Evolutionary conservation across 2,888 invertebrate genomes (phyloP).

Genomic region (Saturnia japonica): DNA sequence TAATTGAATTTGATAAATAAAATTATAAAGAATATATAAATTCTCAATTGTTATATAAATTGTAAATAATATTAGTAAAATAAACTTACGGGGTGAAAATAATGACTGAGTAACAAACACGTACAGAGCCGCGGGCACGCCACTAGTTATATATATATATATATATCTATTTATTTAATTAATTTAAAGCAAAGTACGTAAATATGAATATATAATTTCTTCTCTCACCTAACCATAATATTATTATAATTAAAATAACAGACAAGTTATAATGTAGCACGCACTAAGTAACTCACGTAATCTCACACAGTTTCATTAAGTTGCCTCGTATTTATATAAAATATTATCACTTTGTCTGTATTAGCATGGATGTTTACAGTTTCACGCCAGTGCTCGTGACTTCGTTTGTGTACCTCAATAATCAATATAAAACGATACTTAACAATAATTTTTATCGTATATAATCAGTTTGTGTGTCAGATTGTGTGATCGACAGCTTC

Average conservation of each 20-base stretch:
- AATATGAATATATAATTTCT: neutral
- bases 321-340: neutral
- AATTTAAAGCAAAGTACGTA: neutral
- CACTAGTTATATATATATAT: no score
- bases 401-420: neutral
- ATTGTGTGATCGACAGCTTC: no score
- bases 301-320: neutral
- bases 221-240: neutral
- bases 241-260: neutral
- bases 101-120: no score
- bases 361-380: neutral
- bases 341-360: neutral
- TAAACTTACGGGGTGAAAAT: no score
- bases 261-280: slow-evolving; percentile 5
- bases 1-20: no score
- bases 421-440: neutral
- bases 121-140: no score
- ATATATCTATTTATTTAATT: neutral
- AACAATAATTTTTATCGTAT: neutral
- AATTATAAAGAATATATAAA: no score
- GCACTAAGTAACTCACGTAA: slow-evolving; percentile 3
- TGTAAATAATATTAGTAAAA: no score
- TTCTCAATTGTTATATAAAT: no score
- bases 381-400: neutral
- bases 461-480: neutral